Evolutionary conservation across 2,113 vertebrate genomes (phyloP), one percentile per base, ranked within the genome.

Genomic region (Okapia johnstoni): DNA sequence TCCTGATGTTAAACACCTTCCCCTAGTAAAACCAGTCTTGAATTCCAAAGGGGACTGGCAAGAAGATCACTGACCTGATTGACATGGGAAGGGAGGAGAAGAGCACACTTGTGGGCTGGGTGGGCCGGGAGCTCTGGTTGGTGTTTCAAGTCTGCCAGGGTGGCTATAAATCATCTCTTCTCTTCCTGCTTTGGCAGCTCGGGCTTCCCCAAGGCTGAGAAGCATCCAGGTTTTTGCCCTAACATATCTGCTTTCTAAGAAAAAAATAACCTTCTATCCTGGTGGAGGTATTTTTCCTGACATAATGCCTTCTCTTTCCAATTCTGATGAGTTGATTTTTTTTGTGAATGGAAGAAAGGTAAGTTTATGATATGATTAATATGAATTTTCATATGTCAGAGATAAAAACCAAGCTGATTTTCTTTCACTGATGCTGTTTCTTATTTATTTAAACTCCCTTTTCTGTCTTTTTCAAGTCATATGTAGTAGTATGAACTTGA

Each of bases 291-390:
- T 10, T 76, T 16, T 73, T 12, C 52, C 73, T 93, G 46, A 55
- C 17, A 90, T 0, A 2, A 98, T 98, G 98, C 46, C 93, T 85
- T 97, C 46, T 3, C 15, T n/a, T n/a, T 58, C 92, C 2, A 36
- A 63, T 25, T 97, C 98, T 55, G 96, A 98, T 87, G 88, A 97
- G 14, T 95, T 98, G 43, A 80, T 98, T 30, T 99, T 99, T 98
- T 98, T 98, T 98, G 98, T 99, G 84, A 98, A 98, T 98, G 98
- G 98, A 85, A 98, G 73, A 93, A 99, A 99, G 98, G 98, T 98
- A 98, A 96, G 97, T 88, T 77, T 89, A 61, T 63, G 21, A 52
- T 5, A 13, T 48, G 19, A 89, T 86, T 66, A 52, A 54, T 77
- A 36, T 28, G 48, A 81, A 81, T 77, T 84, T 88, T 70, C 9